Conservation (phyloP, 1,140 invertebrate species). For the Eriocheir sinensis region DNA sequence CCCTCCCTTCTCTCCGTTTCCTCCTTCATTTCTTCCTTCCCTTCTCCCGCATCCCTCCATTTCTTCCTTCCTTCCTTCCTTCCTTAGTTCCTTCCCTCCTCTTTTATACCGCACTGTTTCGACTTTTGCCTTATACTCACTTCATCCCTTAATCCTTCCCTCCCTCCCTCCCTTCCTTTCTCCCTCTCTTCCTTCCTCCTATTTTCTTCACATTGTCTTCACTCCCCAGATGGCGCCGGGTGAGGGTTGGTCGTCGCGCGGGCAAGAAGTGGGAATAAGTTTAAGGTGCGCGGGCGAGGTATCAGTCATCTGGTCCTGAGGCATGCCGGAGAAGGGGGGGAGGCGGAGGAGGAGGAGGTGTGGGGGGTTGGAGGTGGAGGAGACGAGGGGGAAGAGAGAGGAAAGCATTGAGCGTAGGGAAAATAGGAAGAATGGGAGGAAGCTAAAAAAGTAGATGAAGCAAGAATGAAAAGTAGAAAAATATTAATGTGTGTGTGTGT, state of each 20-base stretch:
- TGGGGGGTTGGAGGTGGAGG: neutral
- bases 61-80: neutral
- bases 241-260: too few species aligned
- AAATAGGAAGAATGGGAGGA: neutral
- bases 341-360: neutral
- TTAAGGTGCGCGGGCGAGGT: neutral
- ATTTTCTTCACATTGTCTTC: neutral
- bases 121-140: neutral
- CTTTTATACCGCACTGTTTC: too few species aligned
- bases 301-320: conserved; percentile 28
- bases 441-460: too few species aligned
- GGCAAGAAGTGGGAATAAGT: conserved; percentile 33
- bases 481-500: too few species aligned
- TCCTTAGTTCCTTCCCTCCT: neutral
- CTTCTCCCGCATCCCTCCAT: conserved; percentile 37
- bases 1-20: conserved; percentile 16
- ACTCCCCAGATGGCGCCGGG: neutral
- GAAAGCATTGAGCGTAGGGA: neutral
- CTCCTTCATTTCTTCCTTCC: neutral
- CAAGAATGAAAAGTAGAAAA: too few species aligned
- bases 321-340: neutral
- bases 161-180: conserved; percentile 46
- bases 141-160: neutral
- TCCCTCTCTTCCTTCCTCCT: conserved; percentile 30
- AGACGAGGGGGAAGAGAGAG: neutral